Evolutionary conservation across 1,140 invertebrate genomes (phyloP).

Genomic region (Whitmania pigra): DNA sequence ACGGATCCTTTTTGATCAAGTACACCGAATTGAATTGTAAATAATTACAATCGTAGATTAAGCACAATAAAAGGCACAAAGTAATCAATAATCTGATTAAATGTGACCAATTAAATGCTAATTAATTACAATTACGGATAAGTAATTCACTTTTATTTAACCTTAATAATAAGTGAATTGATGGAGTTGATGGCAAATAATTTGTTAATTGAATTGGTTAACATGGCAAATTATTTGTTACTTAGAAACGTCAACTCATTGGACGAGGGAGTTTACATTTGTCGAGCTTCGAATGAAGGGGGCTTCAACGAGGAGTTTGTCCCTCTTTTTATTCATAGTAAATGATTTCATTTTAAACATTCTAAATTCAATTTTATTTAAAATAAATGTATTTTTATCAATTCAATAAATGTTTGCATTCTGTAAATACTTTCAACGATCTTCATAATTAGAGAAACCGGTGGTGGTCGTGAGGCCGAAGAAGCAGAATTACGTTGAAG

Average conservation of each 20-base stretch:
- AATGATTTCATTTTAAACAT: slow-evolving; percentile 17
- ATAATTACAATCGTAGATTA: too few relatives aligned
- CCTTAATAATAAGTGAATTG: neutral
- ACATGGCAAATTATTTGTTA: neutral
- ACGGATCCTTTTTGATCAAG: slow-evolving; percentile 35
- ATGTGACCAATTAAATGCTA: neutral
- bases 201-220: slow-evolving; percentile 5
- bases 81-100: too few relatives aligned
- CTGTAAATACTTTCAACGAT: neutral
- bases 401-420: neutral
- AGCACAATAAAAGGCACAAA: too few relatives aligned
- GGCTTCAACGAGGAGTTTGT: slow-evolving; percentile 36
- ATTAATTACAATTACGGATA: neutral
- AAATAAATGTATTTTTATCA: neutral
- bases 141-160: too few relatives aligned
- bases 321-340: slow-evolving; percentile 35
- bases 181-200: neutral
- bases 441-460: slow-evolving; percentile 38
- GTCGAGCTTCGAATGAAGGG: slow-evolving; percentile 45
- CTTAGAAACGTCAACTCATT: slow-evolving; percentile 32
- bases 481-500: slow-evolving; percentile 35
- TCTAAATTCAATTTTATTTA: slow-evolving; percentile 1
- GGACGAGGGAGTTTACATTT: slow-evolving; percentile 45
- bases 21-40: slow-evolving; percentile 17
- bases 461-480: slow-evolving; percentile 35